Percentiles rank a stretch among this genome's conserved stretches.
Conservation (phyloP, 2,797 vertebrate species). For the Apogon hyalosoma region DNA sequence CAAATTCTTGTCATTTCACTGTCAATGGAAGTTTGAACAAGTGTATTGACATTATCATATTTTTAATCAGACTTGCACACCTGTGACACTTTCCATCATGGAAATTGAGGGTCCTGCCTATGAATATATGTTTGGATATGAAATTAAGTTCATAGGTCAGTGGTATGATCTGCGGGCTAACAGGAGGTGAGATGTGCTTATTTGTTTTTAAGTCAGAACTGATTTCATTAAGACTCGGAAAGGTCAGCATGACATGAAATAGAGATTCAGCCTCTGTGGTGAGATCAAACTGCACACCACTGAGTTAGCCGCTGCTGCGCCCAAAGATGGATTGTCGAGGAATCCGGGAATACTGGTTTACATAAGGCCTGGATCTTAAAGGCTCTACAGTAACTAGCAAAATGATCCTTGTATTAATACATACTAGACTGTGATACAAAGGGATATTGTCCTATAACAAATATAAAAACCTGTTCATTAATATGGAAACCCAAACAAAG, state of each 20-base stretch:
- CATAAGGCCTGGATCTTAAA: constrained; percentile 29
- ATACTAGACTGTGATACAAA: too few relatives aligned
- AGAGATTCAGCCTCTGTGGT: constrained; percentile 73
- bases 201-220: constrained; percentile 92
- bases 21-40: constrained; percentile 52
- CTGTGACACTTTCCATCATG: constrained; percentile 84
- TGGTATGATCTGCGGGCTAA: constrained; percentile 86
- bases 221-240: constrained; percentile 91
- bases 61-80: constrained; percentile 80
- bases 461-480: constrained; percentile 44
- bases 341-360: constrained; percentile 63
- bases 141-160: constrained; percentile 91
- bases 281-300: constrained; percentile 34
- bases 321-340: constrained; percentile 50
- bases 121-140: constrained; percentile 91
- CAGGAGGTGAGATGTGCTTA: constrained; percentile 91
- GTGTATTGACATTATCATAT: constrained; percentile 79
- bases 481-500: constrained; percentile 53
- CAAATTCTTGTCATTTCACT: constrained; percentile 41
- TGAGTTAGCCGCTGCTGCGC: constrained; percentile 48
- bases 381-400: too few relatives aligned
- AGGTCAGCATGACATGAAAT: constrained; percentile 88
- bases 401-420: too few relatives aligned
- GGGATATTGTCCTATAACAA: not conserved
- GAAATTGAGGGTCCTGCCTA: constrained; percentile 75